These are phyloP conservation scores for Lithodes maja DNA, from an alignment of 2,888 invertebrate genomes.

Conservation along the genomic window DNA sequence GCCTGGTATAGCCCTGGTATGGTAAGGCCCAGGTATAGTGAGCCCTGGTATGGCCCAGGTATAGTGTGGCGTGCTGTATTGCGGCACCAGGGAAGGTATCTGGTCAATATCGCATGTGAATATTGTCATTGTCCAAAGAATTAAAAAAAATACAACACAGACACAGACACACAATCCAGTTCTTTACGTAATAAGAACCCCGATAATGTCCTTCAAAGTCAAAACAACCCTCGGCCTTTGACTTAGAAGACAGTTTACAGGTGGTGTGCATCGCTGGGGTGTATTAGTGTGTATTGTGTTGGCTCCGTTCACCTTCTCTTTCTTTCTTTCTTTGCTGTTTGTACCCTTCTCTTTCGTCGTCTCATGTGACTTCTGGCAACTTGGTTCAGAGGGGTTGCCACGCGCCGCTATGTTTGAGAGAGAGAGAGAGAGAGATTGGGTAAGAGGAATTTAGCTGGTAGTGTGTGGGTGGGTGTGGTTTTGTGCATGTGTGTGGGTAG, in stretches of 20 bases:
- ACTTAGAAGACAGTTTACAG: no score
- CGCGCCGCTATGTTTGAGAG: background rate
- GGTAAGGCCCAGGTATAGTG: background rate
- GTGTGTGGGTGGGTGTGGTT: background rate
- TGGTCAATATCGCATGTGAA: background rate
- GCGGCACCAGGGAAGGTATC: background rate
- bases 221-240: no score
- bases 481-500: no score
- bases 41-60: background rate
- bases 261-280: no score
- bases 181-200: no score
- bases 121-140: background rate
- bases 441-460: background rate
- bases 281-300: no score
- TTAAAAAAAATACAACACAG: background rate
- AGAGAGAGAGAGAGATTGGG: no score
- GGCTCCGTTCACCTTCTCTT: background rate
- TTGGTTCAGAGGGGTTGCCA: background rate
- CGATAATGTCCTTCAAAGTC: no score
- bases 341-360: background rate
- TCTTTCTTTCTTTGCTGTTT: background rate
- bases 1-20: background rate
- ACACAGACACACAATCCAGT: no score
- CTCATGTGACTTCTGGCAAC: background rate
- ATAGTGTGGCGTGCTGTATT: background rate